Evolutionary conservation across 2,113 vertebrate genomes (phyloP).

Genomic region (Neofelis nebulosa): DNA sequence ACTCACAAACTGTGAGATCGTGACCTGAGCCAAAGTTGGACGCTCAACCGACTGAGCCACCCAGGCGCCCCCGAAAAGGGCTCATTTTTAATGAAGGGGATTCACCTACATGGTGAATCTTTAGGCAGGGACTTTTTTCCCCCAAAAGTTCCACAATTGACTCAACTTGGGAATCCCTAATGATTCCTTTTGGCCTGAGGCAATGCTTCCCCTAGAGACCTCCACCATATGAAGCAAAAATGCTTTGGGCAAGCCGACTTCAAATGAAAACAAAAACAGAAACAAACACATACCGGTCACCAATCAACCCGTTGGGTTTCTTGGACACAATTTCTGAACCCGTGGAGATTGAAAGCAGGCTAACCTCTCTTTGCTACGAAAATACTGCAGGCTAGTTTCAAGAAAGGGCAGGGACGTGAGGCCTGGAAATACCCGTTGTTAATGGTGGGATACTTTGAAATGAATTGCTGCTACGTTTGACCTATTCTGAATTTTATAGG

Average conservation of each 20-base stretch:
- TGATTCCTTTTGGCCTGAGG: background rate
- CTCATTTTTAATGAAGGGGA: background rate
- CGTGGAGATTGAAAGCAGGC: background rate
- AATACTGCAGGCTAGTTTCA: background rate
- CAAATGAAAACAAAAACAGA: background rate
- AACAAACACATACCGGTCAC: background rate
- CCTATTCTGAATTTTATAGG: background rate
- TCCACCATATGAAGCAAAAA: background rate
- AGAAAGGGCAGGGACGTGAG: background rate
- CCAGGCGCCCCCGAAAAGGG: background rate
- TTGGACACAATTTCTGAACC: slow-evolving; percentile 17
- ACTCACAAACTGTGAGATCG: rapidly evolving
- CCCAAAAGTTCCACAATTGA: background rate
- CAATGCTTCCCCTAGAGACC: background rate
- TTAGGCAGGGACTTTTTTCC: background rate
- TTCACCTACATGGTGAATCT: background rate
- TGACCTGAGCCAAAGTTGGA: too few species aligned
- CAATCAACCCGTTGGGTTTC: background rate
- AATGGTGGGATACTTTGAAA: background rate
- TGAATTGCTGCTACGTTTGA: background rate
- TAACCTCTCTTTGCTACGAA: background rate
- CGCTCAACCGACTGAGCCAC: rapidly evolving
- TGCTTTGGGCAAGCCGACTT: background rate
- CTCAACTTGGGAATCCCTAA: background rate
- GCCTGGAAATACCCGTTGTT: background rate